Conservation (phyloP, 2,113 vertebrate genomes). For the Meriones unguiculatus region DNA sequence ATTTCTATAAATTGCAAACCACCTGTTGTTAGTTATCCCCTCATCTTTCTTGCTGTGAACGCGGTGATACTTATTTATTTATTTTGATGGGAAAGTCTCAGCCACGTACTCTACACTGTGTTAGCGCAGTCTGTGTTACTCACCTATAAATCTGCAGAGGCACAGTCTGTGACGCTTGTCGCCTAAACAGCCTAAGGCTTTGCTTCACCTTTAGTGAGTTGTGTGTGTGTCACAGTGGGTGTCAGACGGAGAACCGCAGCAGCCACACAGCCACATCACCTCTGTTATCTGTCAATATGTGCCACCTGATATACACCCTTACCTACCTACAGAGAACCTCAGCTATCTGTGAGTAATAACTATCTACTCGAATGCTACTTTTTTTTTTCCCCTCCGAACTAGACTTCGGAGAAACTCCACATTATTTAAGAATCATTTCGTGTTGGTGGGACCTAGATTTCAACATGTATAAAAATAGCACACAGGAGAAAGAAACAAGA, state of each 20-base stretch:
- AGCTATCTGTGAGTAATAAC: not conserved
- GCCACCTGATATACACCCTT: no score
- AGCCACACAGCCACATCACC: not conserved
- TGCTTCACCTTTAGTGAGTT: not conserved
- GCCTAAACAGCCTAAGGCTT: not conserved
- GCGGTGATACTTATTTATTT: not conserved
- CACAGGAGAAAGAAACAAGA: not conserved
- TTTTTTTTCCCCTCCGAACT: not conserved
- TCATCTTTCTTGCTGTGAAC: not conserved
- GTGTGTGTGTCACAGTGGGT: not conserved
- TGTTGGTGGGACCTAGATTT: not conserved
- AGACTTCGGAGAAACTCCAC: not conserved
- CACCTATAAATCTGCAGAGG: not conserved
- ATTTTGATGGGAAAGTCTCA: conserved; percentile 4
- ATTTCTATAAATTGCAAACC: not conserved
- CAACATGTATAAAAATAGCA: not conserved
- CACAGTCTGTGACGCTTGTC: not conserved
- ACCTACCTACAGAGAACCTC: not conserved
- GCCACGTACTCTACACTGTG: not conserved
- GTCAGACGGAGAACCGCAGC: not conserved
- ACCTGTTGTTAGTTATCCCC: not conserved
- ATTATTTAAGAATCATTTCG: not conserved
- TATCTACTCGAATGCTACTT: not conserved
- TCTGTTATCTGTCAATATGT: not conserved
- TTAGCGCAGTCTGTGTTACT: not conserved